Base-by-base conservation (phyloP, 2,888 invertebrate species). In the Caprella mutica region DNA sequence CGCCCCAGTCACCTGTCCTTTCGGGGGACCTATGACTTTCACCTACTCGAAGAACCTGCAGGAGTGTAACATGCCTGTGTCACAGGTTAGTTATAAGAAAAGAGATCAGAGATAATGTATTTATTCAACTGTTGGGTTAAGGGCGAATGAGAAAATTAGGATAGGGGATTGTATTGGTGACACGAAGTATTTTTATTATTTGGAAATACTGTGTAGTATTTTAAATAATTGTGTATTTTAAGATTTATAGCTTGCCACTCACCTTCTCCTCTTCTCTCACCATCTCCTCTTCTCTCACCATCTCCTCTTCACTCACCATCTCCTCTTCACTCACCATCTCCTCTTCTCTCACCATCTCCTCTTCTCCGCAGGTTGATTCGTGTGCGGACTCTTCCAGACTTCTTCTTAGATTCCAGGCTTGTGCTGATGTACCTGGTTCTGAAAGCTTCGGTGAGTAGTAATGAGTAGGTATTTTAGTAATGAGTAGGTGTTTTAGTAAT, bases 311-410 rank as follows among this genome's bases (percentile, higher is more conserved):
- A n/a, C n/a, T n/a, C n/a, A n/a, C n/a, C n/a, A n/a, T n/a, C n/a
- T n/a, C n/a, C n/a, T n/a, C n/a, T n/a, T n/a, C n/a, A n/a, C n/a
- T n/a, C n/a, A n/a, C n/a, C n/a, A n/a, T n/a, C n/a, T n/a, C n/a
- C n/a, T n/a, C n/a, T n/a, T n/a, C n/a, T n/a, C n/a, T n/a, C n/a
- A n/a, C n/a, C n/a, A n/a, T n/a, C n/a, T 50, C 12, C 43, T n/a
- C 19, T 17, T 43, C 85, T 54, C 92, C 91, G 43, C 87, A 88
- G 68, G 87, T 93, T 68, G 92, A 92, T 73, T 86, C 88, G 69
- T 94, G 93, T 74, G 92, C 92, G 1, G 91, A 93, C 72, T 87
- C 91, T 70, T 90, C 89, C 66, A 80, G 88, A 66, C 78, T 93
- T 54, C 79, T 92, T 67, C 82, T 94, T 70, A 86, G 86, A 73